Evolutionary conservation across 2,797 vertebrate genomes (phyloP), one percentile per base, ranked within the genome.

Genomic region (Sebastes dallii): DNA sequence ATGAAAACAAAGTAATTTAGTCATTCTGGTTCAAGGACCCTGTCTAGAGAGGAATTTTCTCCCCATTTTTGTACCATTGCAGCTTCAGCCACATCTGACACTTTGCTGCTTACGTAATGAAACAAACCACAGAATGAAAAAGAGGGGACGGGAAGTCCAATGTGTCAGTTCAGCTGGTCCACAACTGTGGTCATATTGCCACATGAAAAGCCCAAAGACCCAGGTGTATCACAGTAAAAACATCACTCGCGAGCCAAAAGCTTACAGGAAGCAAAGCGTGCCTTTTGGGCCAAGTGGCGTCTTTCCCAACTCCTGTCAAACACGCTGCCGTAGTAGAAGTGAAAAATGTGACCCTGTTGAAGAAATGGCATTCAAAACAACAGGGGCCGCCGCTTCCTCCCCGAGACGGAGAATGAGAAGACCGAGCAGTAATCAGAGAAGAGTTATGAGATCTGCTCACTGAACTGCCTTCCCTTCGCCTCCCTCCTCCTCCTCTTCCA

Each of bases 181-280:
- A 77, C 81, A 72, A 74, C 75, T 20, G 75, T 24, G 78, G 88
- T 88, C 85, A 71, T 73, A 59, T 36, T 81, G 85, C 88, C 86
- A 84, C 88, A 87, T 83, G 70, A 67, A 86, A 91, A 81, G 80
- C 66, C 62, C 25, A 70, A 65, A 88, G 50, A 68, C 84, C 81
- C 90, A 94, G 93, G 90, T 92, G 89, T 72, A 86, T 78, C 54
- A 20, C 60, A 72, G 92, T 79, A 77, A 89, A 91, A 92, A 89
- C 88, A 87, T 68, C 22, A 4, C 55, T 39, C 8, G n/a, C 3
- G 7, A 52, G 87, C 83, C 87, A 88, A 78, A 75, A 64, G 74
- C 89, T 78, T 72, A 79, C 82, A 92, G 79, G 85, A 85, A 90
- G 90, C 68, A 3, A 77, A 77, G 79, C 62, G 13, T 18, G 58